Evolutionary conservation across 2,797 vertebrate genomes (phyloP), one percentile per base, ranked within the genome.

Genomic region (Gallinago stenura): DNA sequence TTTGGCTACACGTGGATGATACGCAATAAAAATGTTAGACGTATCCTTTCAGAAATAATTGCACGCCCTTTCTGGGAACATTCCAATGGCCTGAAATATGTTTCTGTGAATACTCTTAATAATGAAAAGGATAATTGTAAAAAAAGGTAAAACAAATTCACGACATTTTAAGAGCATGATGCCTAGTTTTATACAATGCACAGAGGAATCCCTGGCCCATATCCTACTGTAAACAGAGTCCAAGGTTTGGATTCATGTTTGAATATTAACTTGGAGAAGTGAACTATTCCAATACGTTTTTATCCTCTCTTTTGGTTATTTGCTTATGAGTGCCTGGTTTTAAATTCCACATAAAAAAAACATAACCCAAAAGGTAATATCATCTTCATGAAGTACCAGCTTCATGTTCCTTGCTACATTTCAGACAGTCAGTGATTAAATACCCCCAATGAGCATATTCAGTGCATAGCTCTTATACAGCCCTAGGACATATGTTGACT

Each of bases 381-480:
- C 43, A 33, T 85, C 56, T 92, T 91, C 33, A 79, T 89, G 90
- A 94, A 96, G 37, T 69, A 78, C 57, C 21, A 30, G 28, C 61
- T 97, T 97, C 83, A 46, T 94, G 82, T 95, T 97, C 68, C 77
- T 78, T 93, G 72, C 30, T 73, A 56, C 69, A 73, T 43, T 94
- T 96, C 83, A 91, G 84, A 96, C 14, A 94, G 58, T 51, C 61
- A 75, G 43, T 93, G 81, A 93, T 95, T 95, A 96, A 97, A 91
- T 96, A 89, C 30, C 54, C 69, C 53, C 20, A 2, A 76, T 73
- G 30, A 88, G 53, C 48, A 83, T 46, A 87, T 30, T 84, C 57
- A 41, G 72, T 93, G 72, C 95, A 94, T 60, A 85, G 65, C 21
- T 84, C 65, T 89, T 43, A 30, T 84, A 68, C 71, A 92, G 70